phyloP scores from a whole-genome alignment of 2,113 vertebrate species.

The Myrmophylax atrothorax region DNA sequence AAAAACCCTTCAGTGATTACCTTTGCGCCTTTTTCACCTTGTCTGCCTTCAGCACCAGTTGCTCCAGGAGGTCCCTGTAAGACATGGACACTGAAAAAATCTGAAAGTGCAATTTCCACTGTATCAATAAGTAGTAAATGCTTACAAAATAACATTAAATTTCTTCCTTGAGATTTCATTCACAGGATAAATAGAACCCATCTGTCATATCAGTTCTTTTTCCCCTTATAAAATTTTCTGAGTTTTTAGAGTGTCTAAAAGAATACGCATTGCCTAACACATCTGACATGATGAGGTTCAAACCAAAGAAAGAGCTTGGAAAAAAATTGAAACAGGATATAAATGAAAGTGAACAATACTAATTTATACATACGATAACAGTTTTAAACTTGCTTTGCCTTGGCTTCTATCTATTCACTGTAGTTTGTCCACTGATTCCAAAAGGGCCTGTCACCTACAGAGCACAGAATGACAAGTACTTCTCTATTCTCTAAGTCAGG shows the following conservation, averaged over 20 bases:
- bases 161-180: background rate
- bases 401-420: background rate
- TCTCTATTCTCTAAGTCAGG: background rate
- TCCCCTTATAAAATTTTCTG: background rate
- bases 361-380: background rate
- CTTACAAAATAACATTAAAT: background rate
- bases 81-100: background rate
- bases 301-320: background rate
- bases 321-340: background rate
- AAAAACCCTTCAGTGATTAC: conserved; percentile 69
- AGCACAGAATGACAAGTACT: background rate
- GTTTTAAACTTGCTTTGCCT: background rate
- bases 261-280: background rate
- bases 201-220: background rate
- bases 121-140: background rate
- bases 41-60: conserved; percentile 90
- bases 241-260: background rate
- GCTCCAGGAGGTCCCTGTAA: conserved; percentile 91
- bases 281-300: background rate
- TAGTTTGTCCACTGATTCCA: background rate
- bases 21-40: conserved; percentile 98
- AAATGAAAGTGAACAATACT: background rate
- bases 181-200: background rate
- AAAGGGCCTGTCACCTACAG: background rate
- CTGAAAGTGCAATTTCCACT: background rate